Evolutionary conservation across 1,140 invertebrate species (phyloP), one percentile per base, ranked within the genome.

Genomic region (Oryctes rhinoceros): DNA sequence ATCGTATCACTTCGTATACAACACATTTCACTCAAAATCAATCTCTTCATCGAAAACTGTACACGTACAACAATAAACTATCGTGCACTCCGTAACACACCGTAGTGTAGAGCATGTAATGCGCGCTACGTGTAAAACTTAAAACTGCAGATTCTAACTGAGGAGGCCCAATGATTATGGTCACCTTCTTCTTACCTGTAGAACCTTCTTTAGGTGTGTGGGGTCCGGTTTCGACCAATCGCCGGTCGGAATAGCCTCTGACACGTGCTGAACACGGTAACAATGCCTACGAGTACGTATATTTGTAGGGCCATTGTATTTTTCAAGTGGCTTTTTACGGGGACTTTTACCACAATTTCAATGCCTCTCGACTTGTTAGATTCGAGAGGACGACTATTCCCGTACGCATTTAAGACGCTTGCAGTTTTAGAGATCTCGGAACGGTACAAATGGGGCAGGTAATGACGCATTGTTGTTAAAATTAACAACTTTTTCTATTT

Each of bases 271-370:
- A 65, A 79, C 65, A 35, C 78, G 53, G 78, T 79, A 79, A 79
- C 78, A 79, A 79, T 79, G 37, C 78, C 78, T 79, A 59, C 53
- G 18, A 59, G 59, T 79, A 65, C 65, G 78, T 79, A 62, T 48
- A 79, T 67, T 65, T 65, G 65, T 65, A 65, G 53, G 30, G 24
- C 78, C 39, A 79, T 79, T 79, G 78, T 79, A 62, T 79, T 65
- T 79, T 79, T 59, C 78, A 79, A 79, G 78, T 79, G 78, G 78
- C 65, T 79, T 79, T 79, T 79, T 79, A 67, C 59, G 0, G 78
- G 65, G 78, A 20, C 62, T 59, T 59, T 79, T 62, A 62, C 78
- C 78, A 79, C 78, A 79, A 79, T 79, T 79, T 59, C 53, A 67
- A 59, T 59, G 53, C 53, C 6, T 15, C 18, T 59, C 53, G 53